phyloP scores from a whole-genome alignment of 2,113 vertebrate species.

The Sylvia atricapilla region DNA sequence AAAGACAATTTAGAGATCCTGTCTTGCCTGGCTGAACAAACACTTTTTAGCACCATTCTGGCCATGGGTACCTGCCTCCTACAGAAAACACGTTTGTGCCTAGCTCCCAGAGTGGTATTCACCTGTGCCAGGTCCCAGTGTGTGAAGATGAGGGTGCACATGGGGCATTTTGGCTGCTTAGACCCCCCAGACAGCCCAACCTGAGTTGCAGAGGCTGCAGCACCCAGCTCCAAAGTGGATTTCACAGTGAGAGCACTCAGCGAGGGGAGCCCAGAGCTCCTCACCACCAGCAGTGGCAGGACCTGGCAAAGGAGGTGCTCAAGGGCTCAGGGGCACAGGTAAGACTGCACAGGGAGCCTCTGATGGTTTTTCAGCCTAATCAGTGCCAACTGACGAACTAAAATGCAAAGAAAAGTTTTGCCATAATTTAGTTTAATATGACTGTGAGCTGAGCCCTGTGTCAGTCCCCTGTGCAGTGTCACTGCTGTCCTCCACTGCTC shows the following conservation, averaged over 20 bases:
- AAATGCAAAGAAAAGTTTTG: background rate
- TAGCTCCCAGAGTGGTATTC: background rate
- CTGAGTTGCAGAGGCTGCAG: background rate
- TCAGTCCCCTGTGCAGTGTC: background rate
- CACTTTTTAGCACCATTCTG: background rate
- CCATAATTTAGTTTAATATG: background rate
- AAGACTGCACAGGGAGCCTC: background rate
- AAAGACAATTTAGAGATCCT: background rate
- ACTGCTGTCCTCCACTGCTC: background rate
- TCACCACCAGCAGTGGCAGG: background rate
- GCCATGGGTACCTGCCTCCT: background rate
- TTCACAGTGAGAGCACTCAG: fast-evolving
- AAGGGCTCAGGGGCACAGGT: background rate
- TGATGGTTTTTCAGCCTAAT: background rate
- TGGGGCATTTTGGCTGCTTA: background rate
- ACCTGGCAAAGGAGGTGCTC: background rate
- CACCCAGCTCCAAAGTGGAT: fast-evolving
- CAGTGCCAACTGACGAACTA: background rate
- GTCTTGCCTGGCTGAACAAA: background rate
- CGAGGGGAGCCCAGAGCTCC: background rate
- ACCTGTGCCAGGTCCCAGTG: background rate
- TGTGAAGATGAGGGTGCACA: background rate
- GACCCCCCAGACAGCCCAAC: background rate
- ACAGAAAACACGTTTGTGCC: background rate
- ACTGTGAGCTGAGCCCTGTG: background rate